Conservation (phyloP, 2,113 vertebrate species). For the Notechis scutatus region DNA sequence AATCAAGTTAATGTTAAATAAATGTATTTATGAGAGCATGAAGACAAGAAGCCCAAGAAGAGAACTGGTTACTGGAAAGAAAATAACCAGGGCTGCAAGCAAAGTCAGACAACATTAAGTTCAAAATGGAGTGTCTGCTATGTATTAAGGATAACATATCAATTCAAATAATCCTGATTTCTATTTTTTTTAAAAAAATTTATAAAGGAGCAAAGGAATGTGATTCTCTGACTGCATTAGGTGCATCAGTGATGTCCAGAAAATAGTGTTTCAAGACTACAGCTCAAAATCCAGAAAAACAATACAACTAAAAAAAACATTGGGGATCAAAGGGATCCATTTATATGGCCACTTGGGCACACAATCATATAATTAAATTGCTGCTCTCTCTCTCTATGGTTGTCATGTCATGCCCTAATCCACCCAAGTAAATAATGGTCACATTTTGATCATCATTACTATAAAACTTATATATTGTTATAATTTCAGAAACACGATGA, state of each 20-base stretch:
- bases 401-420: background rate
- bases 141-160: background rate
- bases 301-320: background rate
- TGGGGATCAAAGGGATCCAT: background rate
- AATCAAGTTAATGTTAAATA: background rate
- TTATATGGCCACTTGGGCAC: background rate
- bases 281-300: background rate
- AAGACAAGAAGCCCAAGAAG: background rate
- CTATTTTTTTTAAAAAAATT: background rate
- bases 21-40: background rate
- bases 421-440: background rate
- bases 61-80: background rate
- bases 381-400: background rate
- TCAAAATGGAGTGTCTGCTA: conserved; percentile 4
- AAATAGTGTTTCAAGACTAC: background rate
- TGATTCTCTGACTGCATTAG: background rate
- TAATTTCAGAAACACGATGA: background rate
- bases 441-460: background rate
- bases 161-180: background rate
- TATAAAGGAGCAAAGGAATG: background rate
- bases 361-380: background rate
- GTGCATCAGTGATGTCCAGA: background rate
- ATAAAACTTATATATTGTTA: background rate
- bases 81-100: background rate
- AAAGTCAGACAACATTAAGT: conserved; percentile 12